phyloP scores from a whole-genome alignment of 2,888 invertebrate species.

The Clostera curtula region DNA sequence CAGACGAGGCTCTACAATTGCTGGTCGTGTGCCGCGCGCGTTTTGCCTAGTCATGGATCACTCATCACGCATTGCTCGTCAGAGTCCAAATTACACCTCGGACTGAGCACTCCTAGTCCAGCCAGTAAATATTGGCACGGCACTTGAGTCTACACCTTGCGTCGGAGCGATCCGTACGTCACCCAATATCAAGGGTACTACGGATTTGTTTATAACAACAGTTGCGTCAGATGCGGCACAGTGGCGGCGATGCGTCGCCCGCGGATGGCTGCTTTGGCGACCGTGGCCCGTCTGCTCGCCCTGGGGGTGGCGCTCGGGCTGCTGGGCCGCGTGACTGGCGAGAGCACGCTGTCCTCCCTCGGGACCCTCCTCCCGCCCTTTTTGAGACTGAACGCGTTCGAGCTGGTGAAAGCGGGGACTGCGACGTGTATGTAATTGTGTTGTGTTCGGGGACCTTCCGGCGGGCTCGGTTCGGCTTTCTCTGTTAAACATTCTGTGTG shows the following conservation, averaged over 20 bases:
- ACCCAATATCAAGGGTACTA: conserved; percentile 2
- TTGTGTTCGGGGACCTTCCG: no score
- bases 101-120: no score
- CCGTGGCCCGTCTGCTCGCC: conserved; percentile 10
- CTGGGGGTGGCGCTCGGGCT: conserved; percentile 6
- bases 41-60: no score
- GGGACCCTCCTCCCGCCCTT: conserved; percentile 31
- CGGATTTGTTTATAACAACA: conserved; percentile 24
- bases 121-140: no score
- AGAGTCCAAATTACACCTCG: no score
- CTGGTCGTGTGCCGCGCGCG: no score
- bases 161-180: neutral
- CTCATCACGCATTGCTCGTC: no score
- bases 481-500: no score
- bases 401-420: conserved; percentile 36
- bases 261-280: conserved; percentile 9
- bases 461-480: no score
- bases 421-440: conserved; percentile 38
- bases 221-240: conserved; percentile 23
- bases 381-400: conserved; percentile 31
- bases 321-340: conserved; percentile 8
- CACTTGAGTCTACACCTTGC: no score
- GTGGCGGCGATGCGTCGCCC: conserved; percentile 24
- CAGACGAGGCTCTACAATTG: no score
- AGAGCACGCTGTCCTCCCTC: conserved; percentile 26